Evolutionary conservation across 2,113 vertebrate species (phyloP).

Genomic region (Oryzias curvinotus): DNA sequence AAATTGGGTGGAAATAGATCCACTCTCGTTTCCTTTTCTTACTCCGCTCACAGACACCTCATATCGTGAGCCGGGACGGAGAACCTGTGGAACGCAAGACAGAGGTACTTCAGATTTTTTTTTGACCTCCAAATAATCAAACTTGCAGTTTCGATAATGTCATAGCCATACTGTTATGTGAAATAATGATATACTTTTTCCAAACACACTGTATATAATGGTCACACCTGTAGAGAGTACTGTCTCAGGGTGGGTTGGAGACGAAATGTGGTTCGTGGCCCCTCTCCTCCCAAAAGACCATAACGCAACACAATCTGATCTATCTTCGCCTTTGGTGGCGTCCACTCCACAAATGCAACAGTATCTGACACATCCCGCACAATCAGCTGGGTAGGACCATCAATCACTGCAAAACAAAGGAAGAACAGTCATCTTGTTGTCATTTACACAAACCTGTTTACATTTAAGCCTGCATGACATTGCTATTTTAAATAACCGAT

Average conservation of each 20-base stretch:
- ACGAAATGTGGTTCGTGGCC: conserved; percentile 88
- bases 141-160: neutral
- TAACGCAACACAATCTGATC: conserved; percentile 92
- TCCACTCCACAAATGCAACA: conserved; percentile 96
- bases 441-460: too few species aligned
- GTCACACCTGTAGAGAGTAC: conserved; percentile 90
- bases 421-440: neutral
- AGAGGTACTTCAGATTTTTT: neutral
- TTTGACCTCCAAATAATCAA: neutral
- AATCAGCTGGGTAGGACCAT: conserved; percentile 88
- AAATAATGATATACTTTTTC: neutral
- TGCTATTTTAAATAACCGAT: too few species aligned
- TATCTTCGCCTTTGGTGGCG: conserved; percentile 86
- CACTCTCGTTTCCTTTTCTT: conserved; percentile 85
- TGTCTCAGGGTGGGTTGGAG: conserved; percentile 94
- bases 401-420: conserved; percentile 81
- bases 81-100: conserved; percentile 74
- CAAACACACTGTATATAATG: neutral
- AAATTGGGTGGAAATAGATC: conserved; percentile 83
- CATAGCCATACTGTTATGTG: conserved; percentile 14
- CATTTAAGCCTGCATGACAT: too few species aligned
- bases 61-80: conserved; percentile 88
- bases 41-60: conserved; percentile 85
- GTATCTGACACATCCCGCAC: conserved; percentile 94
- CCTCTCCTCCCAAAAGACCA: conserved; percentile 83